Conservation (phyloP, 2,113 vertebrate species). For the Diadophis punctatus region DNA sequence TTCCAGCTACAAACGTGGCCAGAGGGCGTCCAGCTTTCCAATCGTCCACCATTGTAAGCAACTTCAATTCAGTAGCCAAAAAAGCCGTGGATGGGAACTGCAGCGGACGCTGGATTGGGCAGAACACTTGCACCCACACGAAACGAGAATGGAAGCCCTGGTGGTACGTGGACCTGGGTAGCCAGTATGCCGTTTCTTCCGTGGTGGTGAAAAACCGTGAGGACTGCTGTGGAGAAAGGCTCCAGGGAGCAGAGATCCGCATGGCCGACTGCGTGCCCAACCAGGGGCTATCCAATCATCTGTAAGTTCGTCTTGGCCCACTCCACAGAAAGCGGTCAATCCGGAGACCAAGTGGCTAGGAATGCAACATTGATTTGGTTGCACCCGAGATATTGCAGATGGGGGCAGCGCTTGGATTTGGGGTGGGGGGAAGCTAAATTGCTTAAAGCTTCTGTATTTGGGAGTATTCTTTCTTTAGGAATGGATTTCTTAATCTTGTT, state of each 20-base stretch:
- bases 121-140: not conserved
- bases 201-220: slow-evolving; percentile 24
- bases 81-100: not conserved
- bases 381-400: not conserved
- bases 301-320: not conserved
- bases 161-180: slow-evolving; percentile 43
- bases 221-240: slow-evolving; percentile 13
- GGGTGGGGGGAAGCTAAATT: not conserved
- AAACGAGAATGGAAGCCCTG: not conserved
- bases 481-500: too few relatives aligned
- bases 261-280: not conserved
- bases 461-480: too few relatives aligned
- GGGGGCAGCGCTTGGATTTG: not conserved
- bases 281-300: not conserved
- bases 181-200: not conserved
- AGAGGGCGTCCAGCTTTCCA: not conserved
- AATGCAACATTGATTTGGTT: too few relatives aligned
- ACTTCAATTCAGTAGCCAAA: rapidly evolving
- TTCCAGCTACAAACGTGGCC: not conserved
- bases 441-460: not conserved
- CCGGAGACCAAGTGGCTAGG: not conserved
- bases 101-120: rapidly evolving
- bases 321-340: not conserved
- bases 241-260: slow-evolving; percentile 20
- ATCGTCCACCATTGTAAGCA: not conserved